A percentile compares a stretch with the other conserved stretches of the same genome.
phyloP scores from a whole-genome alignment of 2,888 invertebrate species.

The Carpatolechia fugitivella region DNA sequence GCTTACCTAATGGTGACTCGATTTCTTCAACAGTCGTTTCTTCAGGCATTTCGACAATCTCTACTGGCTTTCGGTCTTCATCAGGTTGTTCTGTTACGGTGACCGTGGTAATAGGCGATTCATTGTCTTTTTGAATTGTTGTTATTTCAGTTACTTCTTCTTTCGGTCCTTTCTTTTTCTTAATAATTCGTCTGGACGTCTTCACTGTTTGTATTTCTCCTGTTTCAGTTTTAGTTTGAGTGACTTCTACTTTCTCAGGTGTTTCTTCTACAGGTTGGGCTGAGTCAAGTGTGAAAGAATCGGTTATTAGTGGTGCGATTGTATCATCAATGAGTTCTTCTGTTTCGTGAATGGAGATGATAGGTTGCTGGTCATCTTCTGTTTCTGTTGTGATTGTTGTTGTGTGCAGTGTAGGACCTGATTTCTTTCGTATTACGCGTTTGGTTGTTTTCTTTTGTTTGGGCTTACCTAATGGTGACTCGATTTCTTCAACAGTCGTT shows the following conservation, averaged over 20 bases:
- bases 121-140: conserved; percentile 58
- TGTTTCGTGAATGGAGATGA: conserved; percentile 26
- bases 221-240: conserved; percentile 32
- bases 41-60: conserved; percentile 41
- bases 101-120: conserved; percentile 45
- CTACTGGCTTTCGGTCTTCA: conserved; percentile 32
- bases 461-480: conserved; percentile 37
- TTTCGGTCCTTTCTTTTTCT: conserved; percentile 59
- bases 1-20: conserved; percentile 37
- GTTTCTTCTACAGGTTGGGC: conserved; percentile 34
- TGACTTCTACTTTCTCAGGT: conserved; percentile 25
- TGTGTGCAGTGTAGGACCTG: conserved; percentile 12
- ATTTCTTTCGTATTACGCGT: conserved; percentile 23
- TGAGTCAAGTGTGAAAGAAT: conserved; percentile 26
- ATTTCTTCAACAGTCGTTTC: conserved; percentile 29
- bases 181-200: conserved; percentile 62
- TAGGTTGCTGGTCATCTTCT: conserved; percentile 30
- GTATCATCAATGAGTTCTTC: conserved; percentile 35
- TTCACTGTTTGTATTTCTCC: conserved; percentile 29
- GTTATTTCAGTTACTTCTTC: conserved; percentile 64
- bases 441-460: conserved; percentile 28
- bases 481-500: conserved; percentile 33
- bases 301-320: conserved; percentile 28
- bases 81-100: conserved; percentile 32
- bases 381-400: not conserved